Evolutionary conservation across 2,888 invertebrate genomes (phyloP).

Genomic region (Drosophila kanekoi): DNA sequence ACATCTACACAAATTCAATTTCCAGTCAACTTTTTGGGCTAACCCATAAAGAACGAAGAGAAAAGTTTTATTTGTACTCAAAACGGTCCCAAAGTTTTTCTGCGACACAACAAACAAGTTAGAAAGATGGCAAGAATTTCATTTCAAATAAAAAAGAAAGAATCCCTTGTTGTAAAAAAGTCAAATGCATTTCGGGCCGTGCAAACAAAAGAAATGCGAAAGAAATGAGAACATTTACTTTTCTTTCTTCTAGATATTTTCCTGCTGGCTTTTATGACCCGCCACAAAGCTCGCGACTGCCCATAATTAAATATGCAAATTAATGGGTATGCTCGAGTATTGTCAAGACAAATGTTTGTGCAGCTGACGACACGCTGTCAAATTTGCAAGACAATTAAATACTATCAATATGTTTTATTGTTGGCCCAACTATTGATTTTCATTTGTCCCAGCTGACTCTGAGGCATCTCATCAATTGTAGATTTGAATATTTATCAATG

Average conservation of each 20-base stretch:
- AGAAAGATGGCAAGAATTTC: constrained; percentile 30
- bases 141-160: constrained; percentile 21
- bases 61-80: constrained; percentile 54
- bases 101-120: constrained; percentile 59
- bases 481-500: constrained; percentile 35
- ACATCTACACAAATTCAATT: constrained; percentile 68
- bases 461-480: constrained; percentile 45
- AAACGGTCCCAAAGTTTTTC: constrained; percentile 40
- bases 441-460: constrained; percentile 59
- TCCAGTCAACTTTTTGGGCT: constrained; percentile 59
- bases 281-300: constrained; percentile 33
- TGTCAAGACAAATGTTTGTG: constrained; percentile 21
- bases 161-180: constrained; percentile 21
- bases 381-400: constrained; percentile 26
- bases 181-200: constrained; percentile 45
- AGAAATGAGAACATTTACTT: constrained; percentile 20
- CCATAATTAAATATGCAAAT: constrained; percentile 73
- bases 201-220: constrained; percentile 35
- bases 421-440: constrained; percentile 56
- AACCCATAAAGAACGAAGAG: constrained; percentile 36
- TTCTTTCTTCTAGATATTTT: constrained; percentile 3
- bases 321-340: constrained; percentile 25
- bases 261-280: constrained; percentile 32
- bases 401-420: constrained; percentile 29
- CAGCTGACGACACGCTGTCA: constrained; percentile 25